Conservation (phyloP, 2,113 vertebrate species). For the Pollimyrus isidori region DNA sequence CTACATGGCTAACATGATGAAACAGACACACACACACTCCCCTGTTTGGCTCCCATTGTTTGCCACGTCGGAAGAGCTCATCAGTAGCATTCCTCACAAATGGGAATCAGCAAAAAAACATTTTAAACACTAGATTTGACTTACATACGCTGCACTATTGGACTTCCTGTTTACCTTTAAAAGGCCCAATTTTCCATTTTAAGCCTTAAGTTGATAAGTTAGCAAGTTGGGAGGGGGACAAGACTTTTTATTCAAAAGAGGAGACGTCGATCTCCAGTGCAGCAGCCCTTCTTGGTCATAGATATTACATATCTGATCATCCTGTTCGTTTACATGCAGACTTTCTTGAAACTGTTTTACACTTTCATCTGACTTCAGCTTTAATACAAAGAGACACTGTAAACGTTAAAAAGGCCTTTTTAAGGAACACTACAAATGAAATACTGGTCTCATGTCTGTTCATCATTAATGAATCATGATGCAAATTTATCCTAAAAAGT, state of each 20-base stretch:
- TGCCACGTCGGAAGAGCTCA: neutral
- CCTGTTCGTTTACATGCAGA: neutral
- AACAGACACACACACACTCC: neutral
- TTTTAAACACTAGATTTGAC: neutral
- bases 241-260: neutral
- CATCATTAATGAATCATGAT: no score
- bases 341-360: neutral
- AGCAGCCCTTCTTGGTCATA: neutral
- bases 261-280: neutral
- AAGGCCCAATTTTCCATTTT: neutral
- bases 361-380: neutral
- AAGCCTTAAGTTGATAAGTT: neutral
- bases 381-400: neutral
- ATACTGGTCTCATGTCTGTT: no score
- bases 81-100: no score
- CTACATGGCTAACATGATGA: neutral
- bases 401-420: neutral
- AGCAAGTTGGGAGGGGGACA: neutral
- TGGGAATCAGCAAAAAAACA: neutral
- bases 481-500: neutral
- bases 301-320: no score
- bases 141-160: neutral
- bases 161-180: neutral
- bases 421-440: no score
- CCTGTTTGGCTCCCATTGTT: no score